These are phyloP conservation scores for Nannoperca obscura DNA, from an alignment of 2,797 vertebrate genomes.

Conservation along the genomic window DNA sequence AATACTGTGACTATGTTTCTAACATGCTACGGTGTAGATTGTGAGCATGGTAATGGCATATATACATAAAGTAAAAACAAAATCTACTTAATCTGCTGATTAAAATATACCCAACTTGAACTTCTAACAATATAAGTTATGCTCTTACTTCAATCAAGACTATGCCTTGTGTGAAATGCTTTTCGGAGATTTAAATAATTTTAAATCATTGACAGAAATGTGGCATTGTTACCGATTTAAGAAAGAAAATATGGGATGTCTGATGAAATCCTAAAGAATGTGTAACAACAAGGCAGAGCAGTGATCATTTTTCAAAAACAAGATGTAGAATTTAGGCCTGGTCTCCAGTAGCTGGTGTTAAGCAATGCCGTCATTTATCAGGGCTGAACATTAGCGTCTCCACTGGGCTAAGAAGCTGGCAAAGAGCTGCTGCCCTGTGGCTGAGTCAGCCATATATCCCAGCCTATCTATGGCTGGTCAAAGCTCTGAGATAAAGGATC, in stretches of 20 bases:
- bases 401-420: conserved; percentile 32
- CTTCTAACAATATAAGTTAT: neutral
- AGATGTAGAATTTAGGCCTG: neutral
- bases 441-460: conserved; percentile 46
- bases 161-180: neutral
- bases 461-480: conserved; percentile 21
- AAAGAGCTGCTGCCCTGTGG: conserved; percentile 34
- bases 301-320: neutral
- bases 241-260: neutral
- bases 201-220: neutral
- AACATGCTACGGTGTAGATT: neutral
- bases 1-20: neutral
- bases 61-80: neutral
- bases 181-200: neutral
- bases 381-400: conserved; percentile 38
- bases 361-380: conserved; percentile 44
- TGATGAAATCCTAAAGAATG: conserved; percentile 2
- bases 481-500: conserved; percentile 48
- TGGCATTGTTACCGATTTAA: neutral
- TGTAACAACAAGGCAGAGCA: neutral
- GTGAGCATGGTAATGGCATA: neutral
- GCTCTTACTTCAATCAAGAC: neutral
- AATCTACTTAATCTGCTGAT: conserved; percentile 1
- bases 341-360: conserved; percentile 15
- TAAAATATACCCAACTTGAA: conserved; percentile 3